A percentile compares a stretch with the other conserved stretches of the same genome.
These are phyloP conservation scores for Phocoena sinus DNA, from an alignment of 2,113 vertebrate genomes.

Conservation along the genomic window DNA sequence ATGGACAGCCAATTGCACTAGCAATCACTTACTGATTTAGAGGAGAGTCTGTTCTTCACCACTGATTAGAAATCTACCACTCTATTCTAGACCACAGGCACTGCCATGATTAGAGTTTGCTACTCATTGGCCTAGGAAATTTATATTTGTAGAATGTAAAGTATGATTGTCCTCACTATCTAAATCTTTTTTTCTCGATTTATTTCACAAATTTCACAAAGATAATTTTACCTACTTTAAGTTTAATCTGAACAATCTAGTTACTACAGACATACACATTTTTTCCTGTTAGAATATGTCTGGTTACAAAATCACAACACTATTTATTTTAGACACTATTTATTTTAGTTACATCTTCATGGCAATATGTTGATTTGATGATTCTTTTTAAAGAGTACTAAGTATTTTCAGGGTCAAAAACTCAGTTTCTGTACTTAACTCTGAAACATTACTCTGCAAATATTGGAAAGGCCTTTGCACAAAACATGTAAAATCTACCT, in stretches of 20 bases:
- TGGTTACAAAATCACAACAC: background rate
- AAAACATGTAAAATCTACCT: background rate
- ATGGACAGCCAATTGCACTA: background rate
- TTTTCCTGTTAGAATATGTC: background rate
- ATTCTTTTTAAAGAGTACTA: conserved; percentile 16
- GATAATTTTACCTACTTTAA: conserved; percentile 3
- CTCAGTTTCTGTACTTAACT: background rate
- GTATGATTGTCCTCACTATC: background rate
- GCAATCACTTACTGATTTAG: background rate
- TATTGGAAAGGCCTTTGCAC: background rate
- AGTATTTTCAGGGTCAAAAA: background rate
- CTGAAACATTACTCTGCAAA: background rate
- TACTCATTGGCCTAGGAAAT: background rate
- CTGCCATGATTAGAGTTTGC: background rate
- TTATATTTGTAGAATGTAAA: background rate
- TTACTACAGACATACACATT: background rate
- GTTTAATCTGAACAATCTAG: background rate
- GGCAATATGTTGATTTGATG: background rate
- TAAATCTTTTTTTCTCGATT: background rate
- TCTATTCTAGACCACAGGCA: background rate
- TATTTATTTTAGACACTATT: conserved; percentile 12
- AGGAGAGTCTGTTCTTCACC: background rate
- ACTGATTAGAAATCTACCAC: background rate
- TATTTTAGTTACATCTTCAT: conserved; percentile 17
- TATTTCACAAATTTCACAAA: conserved; percentile 13